Evolutionary conservation across 2,888 invertebrate genomes (phyloP).

Genomic region (Sabatieria punctata): DNA sequence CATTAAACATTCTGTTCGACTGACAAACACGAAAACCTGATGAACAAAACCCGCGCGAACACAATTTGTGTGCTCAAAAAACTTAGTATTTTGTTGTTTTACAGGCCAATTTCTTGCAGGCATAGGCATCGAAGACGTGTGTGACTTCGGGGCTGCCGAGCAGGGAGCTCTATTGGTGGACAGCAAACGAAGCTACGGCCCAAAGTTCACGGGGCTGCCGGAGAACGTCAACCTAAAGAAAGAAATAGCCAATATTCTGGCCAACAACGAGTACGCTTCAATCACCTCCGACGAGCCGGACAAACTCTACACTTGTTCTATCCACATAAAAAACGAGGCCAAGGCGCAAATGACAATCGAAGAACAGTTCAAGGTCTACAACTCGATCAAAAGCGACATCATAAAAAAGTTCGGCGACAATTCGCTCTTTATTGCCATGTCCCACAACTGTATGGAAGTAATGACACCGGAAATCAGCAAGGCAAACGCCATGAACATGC

Average conservation of each 20-base stretch:
- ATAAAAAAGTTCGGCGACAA: not conserved
- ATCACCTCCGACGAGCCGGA: conserved; percentile 8
- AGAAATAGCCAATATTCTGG: not conserved
- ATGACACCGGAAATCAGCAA: conserved; percentile 9
- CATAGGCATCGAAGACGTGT: not conserved
- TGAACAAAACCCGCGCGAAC: no score
- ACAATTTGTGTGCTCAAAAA: no score
- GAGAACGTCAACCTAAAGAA: conserved; percentile 1
- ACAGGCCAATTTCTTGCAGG: not conserved
- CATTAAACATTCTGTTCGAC: no score
- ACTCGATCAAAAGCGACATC: conserved; percentile 3
- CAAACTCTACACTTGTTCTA: conserved; percentile 10
- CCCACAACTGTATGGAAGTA: conserved; percentile 10
- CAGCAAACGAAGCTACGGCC: conserved; percentile 4
- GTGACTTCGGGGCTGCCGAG: conserved; percentile 9
- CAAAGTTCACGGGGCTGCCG: conserved; percentile 1
- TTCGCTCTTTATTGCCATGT: conserved; percentile 1
- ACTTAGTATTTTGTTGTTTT: no score
- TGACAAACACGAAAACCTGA: no score
- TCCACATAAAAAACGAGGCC: conserved; percentile 9
- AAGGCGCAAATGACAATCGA: conserved; percentile 1
- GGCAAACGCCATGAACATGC: conserved; percentile 4
- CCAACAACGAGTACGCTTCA: not conserved
- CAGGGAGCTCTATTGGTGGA: conserved; percentile 9
- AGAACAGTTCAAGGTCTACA: conserved; percentile 1